These are phyloP conservation scores for Leptogaster cylindrica DNA, from an alignment of 2,888 invertebrate species.

Conservation along the genomic window DNA sequence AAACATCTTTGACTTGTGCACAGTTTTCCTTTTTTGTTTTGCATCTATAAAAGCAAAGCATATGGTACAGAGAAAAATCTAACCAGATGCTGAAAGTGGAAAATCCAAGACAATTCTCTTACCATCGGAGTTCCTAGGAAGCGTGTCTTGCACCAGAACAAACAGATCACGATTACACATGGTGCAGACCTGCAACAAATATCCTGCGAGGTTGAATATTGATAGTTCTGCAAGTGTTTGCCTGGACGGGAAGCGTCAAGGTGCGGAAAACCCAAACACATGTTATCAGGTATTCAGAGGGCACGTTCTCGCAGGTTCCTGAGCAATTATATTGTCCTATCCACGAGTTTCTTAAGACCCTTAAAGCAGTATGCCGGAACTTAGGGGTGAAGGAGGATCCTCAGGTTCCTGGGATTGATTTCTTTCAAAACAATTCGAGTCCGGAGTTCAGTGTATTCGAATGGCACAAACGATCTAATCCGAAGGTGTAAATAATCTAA, in stretches of 20 bases:
- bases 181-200: constrained; percentile 2
- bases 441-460: too few species aligned
- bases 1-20: too few species aligned
- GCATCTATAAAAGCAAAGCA: too few species aligned
- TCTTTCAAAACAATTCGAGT: too few species aligned
- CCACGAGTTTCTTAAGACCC: too few species aligned
- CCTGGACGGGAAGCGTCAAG: background rate
- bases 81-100: constrained; percentile 17
- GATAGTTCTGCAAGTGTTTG: background rate
- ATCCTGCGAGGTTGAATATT: background rate
- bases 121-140: constrained; percentile 26
- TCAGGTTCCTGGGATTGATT: too few species aligned
- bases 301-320: background rate
- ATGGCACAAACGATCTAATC: background rate
- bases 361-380: too few species aligned
- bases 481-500: background rate
- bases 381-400: too few species aligned
- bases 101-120: constrained; percentile 20
- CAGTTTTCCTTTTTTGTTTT: too few species aligned
- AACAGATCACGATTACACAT: constrained; percentile 16
- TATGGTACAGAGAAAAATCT: background rate
- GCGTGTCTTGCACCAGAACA: background rate
- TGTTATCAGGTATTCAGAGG: background rate
- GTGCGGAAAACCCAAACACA: background rate
- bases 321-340: background rate